These are phyloP conservation scores for Drosophila bocki DNA, from an alignment of 1,140 invertebrate genomes.

Conservation along the genomic window DNA sequence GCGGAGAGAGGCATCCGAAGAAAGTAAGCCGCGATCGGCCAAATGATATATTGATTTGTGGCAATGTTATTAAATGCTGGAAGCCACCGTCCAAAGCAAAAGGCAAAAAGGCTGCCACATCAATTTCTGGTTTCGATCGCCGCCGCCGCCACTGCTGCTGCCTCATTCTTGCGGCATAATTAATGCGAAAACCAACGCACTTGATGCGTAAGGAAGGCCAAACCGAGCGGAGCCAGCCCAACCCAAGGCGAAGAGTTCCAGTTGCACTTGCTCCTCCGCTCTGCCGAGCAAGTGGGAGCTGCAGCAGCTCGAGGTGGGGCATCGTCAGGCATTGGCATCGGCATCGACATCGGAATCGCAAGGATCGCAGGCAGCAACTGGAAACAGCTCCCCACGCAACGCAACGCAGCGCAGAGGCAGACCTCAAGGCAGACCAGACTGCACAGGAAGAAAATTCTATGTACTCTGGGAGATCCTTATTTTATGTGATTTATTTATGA, in stretches of 20 bases:
- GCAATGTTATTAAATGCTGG: conserved; percentile 81
- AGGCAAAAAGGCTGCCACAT: conserved; percentile 72
- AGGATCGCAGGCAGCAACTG: conserved; percentile 59
- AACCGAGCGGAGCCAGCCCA: conserved; percentile 26
- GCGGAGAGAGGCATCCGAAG: conserved; percentile 40
- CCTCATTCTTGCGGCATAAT: conserved; percentile 72
- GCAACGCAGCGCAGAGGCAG: conserved; percentile 31
- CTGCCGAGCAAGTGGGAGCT: conserved; percentile 31
- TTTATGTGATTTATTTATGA: too few species aligned
- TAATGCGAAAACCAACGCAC: conserved; percentile 84
- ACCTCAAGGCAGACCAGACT: conserved; percentile 53
- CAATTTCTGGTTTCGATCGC: conserved; percentile 73
- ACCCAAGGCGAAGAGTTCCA: conserved; percentile 53
- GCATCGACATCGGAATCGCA: conserved; percentile 16
- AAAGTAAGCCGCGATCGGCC: conserved; percentile 62
- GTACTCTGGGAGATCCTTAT: not conserved
- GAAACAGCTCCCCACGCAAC: conserved; percentile 77
- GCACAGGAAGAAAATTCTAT: conserved; percentile 8
- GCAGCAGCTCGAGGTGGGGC: conserved; percentile 29
- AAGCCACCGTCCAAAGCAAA: conserved; percentile 42
- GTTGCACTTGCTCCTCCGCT: conserved; percentile 36
- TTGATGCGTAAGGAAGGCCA: conserved; percentile 73
- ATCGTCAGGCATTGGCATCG: conserved; percentile 15
- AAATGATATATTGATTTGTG: conserved; percentile 82
- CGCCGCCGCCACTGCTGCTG: conserved; percentile 23